Evolutionary conservation across 2,888 invertebrate species (phyloP).

Genomic region (Drosophila rellima): DNA sequence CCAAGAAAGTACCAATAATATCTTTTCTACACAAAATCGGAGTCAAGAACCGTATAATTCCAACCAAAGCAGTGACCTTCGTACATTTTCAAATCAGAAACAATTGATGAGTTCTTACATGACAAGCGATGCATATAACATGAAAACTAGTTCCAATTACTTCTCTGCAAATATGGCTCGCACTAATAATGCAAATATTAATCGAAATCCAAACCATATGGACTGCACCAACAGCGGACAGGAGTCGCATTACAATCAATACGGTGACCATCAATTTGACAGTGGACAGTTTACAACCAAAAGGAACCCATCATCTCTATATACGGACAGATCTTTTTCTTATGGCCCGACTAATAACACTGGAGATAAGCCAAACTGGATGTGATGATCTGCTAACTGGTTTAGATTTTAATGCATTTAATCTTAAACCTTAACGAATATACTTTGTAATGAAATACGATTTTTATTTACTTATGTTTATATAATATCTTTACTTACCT

Average conservation of each 20-base stretch:
- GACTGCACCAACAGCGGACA: constrained; percentile 16
- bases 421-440: constrained; percentile 2
- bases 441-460: constrained; percentile 2
- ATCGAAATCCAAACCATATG: constrained; percentile 15
- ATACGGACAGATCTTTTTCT: not conserved
- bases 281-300: constrained; percentile 7
- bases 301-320: constrained; percentile 3
- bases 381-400: not conserved
- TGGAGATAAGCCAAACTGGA: constrained; percentile 23
- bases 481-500: not conserved
- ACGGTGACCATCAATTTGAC: constrained; percentile 10
- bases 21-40: not conserved
- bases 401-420: not conserved
- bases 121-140: constrained; percentile 33
- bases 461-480: constrained; percentile 12
- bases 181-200: constrained; percentile 36
- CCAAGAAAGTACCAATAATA: not conserved
- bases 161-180: constrained; percentile 53
- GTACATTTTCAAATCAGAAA: not conserved
- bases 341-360: constrained; percentile 11
- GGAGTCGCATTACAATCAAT: constrained; percentile 25
- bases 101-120: constrained; percentile 16
- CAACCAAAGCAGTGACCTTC: constrained; percentile 12
- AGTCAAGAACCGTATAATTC: not conserved
- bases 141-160: constrained; percentile 36